A percentile compares a stretch with the other conserved stretches of the same genome.
Conservation (phyloP, 2,113 vertebrate genomes). For the Ceyx melanurus region DNA sequence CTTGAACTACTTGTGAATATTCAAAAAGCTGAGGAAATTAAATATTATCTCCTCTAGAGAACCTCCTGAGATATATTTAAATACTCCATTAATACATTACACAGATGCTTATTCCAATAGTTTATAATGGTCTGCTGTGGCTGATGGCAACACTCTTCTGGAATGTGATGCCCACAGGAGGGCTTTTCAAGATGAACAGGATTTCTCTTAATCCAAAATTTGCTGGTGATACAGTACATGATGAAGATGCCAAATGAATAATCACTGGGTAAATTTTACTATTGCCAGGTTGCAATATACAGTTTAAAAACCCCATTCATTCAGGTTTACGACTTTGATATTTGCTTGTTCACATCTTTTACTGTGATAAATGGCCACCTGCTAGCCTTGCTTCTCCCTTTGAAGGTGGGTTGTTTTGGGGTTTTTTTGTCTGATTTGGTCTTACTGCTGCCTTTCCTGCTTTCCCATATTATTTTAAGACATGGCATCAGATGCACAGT, state of each 20-base stretch:
- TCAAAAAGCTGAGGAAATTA: constrained; percentile 10
- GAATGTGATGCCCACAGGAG: not conserved
- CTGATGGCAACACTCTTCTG: not conserved
- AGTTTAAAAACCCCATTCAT: not conserved
- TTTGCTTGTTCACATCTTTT: not conserved
- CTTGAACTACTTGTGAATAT: not conserved
- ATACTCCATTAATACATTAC: not conserved
- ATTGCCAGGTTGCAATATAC: not conserved
- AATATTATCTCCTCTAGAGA: not conserved
- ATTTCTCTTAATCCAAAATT: constrained; percentile 1
- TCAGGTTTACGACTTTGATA: not conserved
- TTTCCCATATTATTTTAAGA: not conserved
- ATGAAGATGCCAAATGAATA: not conserved
- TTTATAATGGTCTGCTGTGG: not conserved
- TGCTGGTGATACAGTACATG: not conserved
- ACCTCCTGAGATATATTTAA: not conserved
- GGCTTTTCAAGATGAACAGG: not conserved
- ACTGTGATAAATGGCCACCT: not conserved
- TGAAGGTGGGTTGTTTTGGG: not conserved
- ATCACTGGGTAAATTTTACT: not conserved
- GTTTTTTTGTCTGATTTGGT: not conserved
- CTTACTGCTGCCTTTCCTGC: not conserved
- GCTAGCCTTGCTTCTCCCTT: not conserved
- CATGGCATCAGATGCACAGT: not conserved
- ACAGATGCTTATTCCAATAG: not conserved